Percentiles rank a stretch among this genome's conserved stretches.
Evolutionary conservation across 35 echinoderm and acorn worm species (phyloP).

Genomic region (Heliocidaris tuberculata): DNA sequence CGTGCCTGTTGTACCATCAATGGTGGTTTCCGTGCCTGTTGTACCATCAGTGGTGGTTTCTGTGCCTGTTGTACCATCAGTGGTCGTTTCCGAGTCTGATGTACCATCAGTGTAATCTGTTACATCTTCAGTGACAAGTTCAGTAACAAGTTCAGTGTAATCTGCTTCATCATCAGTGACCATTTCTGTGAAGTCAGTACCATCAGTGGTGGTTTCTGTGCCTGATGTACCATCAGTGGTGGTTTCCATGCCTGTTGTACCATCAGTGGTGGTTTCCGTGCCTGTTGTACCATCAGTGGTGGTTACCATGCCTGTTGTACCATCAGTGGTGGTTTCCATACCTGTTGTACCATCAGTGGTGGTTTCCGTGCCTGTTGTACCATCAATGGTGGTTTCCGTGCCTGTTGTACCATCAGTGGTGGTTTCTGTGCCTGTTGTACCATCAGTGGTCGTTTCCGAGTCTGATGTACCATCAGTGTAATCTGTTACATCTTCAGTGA

Average conservation of each 20-base stretch:
- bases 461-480: too few relatives aligned
- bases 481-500: too few relatives aligned
- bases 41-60: neutral
- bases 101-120: too few relatives aligned
- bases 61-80: too few relatives aligned
- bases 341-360: too few relatives aligned
- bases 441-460: too few relatives aligned
- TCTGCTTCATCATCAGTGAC: neutral
- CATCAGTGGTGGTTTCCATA: neutral
- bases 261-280: neutral
- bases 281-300: neutral
- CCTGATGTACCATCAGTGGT: neutral
- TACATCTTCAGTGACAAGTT: neutral
- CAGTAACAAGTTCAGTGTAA: neutral
- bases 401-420: too few relatives aligned
- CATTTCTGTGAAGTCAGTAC: neutral
- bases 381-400: too few relatives aligned
- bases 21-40: neutral
- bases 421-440: too few relatives aligned
- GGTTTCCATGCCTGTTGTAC: neutral
- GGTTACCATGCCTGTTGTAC: neutral
- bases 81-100: too few relatives aligned
- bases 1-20: too few relatives aligned
- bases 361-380: neutral
- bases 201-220: neutral